A percentile compares a stretch with the other conserved stretches of the same genome.
These are phyloP conservation scores for Pangasianodon gigas DNA, from an alignment of 2,113 vertebrate species.

Conservation along the genomic window DNA sequence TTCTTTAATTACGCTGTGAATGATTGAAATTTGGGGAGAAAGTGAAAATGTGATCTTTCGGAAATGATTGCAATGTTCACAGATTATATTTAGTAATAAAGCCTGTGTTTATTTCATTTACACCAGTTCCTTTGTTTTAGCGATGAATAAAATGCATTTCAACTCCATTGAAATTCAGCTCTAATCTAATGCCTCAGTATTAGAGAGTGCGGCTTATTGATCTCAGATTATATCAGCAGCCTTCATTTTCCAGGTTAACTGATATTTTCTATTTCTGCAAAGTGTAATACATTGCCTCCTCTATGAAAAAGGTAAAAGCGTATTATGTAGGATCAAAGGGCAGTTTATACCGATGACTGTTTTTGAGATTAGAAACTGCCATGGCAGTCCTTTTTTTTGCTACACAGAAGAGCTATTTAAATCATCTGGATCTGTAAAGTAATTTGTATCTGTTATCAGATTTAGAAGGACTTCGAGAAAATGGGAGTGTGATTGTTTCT, in stretches of 20 bases:
- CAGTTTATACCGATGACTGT: not conserved
- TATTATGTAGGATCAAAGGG: conserved; percentile 27
- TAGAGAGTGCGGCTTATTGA: conserved; percentile 30
- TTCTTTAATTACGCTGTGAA: conserved; percentile 23
- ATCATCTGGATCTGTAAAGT: conserved; percentile 7
- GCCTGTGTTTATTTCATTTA: conserved; percentile 27
- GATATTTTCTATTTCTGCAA: conserved; percentile 37
- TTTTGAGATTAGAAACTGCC: not conserved
- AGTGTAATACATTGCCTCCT: conserved; percentile 32
- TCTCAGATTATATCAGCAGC: conserved; percentile 15
- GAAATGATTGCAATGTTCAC: conserved; percentile 13
- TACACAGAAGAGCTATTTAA: not conserved
- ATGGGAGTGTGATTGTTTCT: not conserved
- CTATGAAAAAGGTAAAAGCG: conserved; percentile 13
- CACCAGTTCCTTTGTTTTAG: conserved; percentile 17
- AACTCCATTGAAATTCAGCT: conserved; percentile 52
- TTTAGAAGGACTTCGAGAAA: not conserved
- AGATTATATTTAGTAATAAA: conserved; percentile 24
- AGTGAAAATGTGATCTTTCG: not conserved
- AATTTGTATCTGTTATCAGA: conserved; percentile 22
- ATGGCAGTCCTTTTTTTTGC: not conserved
- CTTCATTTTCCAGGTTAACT: conserved; percentile 36
- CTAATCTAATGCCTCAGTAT: conserved; percentile 50
- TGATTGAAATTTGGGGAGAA: conserved; percentile 8
- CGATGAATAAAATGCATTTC: conserved; percentile 22